Conservation (phyloP, 2,888 invertebrate species). For the Anthoptus insignis region DNA sequence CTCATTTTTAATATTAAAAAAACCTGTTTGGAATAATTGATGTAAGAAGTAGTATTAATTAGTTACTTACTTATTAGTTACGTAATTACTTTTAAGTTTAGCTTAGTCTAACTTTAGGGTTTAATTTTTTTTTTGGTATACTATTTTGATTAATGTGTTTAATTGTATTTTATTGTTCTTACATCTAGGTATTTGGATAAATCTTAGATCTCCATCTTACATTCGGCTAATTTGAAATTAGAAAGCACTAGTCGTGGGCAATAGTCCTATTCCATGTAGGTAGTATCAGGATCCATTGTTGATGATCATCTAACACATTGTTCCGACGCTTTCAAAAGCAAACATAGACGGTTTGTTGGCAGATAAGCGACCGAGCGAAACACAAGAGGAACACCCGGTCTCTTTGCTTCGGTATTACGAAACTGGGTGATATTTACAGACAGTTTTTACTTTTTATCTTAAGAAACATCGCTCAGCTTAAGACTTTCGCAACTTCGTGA, state of each 20-base stretch:
- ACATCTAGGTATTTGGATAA: too few species aligned
- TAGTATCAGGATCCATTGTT: conserved; percentile 60
- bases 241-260: conserved; percentile 2
- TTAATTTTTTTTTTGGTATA: too few species aligned
- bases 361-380: conserved; percentile 61
- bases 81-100: too few species aligned
- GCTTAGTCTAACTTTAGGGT: too few species aligned
- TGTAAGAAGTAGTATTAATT: too few species aligned
- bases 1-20: too few species aligned
- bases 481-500: conserved; percentile 1
- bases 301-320: conserved; percentile 63
- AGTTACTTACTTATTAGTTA: too few species aligned
- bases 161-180: too few species aligned
- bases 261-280: conserved; percentile 40
- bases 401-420: conserved; percentile 52
- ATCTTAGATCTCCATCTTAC: too few species aligned
- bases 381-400: conserved; percentile 50
- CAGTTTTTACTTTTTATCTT: conserved; percentile 6
- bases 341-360: conserved; percentile 65
- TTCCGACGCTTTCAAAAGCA: conserved; percentile 63
- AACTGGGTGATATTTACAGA: conserved; percentile 46
- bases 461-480: conserved; percentile 9
- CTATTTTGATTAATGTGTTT: too few species aligned
- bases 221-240: too few species aligned
- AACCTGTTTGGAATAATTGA: too few species aligned